phyloP scores from a whole-genome alignment of 2,888 invertebrate species.

The Pyrgus malvae region DNA sequence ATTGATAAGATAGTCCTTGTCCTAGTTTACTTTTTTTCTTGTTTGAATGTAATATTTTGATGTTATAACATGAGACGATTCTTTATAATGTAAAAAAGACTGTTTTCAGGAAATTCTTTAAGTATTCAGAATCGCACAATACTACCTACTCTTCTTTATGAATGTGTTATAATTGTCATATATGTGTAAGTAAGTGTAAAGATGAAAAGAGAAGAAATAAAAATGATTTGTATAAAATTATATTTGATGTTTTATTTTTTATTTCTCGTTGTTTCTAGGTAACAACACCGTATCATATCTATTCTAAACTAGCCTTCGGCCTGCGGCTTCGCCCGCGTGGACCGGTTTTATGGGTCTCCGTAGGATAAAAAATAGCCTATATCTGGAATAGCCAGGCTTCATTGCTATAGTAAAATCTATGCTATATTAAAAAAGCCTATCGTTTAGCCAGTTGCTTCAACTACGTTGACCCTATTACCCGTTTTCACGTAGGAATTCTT shows the following conservation, averaged over 20 bases:
- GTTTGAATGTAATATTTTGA: neutral
- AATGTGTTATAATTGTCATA: conserved; percentile 46
- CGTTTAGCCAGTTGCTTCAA: too few relatives aligned
- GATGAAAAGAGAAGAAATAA: conserved; percentile 40
- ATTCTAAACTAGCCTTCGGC: too few relatives aligned
- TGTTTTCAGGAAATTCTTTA: conserved; percentile 29
- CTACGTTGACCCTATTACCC: too few relatives aligned
- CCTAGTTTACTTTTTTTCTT: neutral
- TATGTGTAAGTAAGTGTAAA: conserved; percentile 61
- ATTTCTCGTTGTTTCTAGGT: too few relatives aligned
- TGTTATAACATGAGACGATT: neutral
- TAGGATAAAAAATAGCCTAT: too few relatives aligned
- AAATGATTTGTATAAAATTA: conserved; percentile 50
- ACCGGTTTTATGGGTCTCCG: too few relatives aligned
- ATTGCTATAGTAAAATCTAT: too few relatives aligned
- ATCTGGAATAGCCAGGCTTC: too few relatives aligned
- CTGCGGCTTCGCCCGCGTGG: too few relatives aligned
- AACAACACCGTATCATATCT: too few relatives aligned
- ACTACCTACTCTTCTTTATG: conserved; percentile 50
- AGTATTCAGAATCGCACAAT: conserved; percentile 52
- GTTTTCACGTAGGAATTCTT: too few relatives aligned
- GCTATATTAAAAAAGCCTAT: too few relatives aligned
- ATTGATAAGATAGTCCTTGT: neutral
- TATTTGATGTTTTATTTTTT: neutral
- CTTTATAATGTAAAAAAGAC: conserved; percentile 34